phyloP scores from a whole-genome alignment of 2,113 vertebrate species.

The Pyxicephalus adspersus region DNA sequence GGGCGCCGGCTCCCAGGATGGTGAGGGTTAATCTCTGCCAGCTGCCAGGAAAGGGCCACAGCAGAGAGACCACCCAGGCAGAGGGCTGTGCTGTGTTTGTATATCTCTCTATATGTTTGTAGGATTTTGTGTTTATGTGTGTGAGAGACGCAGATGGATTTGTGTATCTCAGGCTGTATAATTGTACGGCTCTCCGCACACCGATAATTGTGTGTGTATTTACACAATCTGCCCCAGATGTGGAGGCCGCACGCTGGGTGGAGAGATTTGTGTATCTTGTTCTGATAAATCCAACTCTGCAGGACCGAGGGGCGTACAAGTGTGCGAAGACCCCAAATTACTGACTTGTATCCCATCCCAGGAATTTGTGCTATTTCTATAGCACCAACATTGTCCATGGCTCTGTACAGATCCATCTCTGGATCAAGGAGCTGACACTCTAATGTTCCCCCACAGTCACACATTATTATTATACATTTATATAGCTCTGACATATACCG shows the following conservation, averaged over 20 bases:
- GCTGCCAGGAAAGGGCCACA: constrained; percentile 20
- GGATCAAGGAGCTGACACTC: no score
- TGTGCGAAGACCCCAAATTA: no score
- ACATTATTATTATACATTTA: no score
- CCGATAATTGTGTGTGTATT: constrained; percentile 54
- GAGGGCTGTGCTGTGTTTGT: constrained; percentile 19
- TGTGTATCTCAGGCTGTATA: constrained; percentile 42
- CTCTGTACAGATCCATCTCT: no score
- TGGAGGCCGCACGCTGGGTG: constrained; percentile 41
- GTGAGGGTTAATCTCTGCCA: constrained; percentile 36
- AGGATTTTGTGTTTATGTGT: constrained; percentile 53
- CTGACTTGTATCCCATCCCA: no score
- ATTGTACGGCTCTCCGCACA: constrained; percentile 41
- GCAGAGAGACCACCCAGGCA: constrained; percentile 35
- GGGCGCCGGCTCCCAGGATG: background rate
- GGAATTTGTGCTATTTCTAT: no score
- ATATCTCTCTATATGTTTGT: constrained; percentile 30
- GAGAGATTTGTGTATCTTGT: constrained; percentile 45
- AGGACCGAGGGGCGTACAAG: no score
- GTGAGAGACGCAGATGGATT: constrained; percentile 44
- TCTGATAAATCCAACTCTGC: constrained; percentile 22
- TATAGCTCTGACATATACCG: no score
- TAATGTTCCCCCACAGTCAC: no score
- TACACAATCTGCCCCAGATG: constrained; percentile 51
- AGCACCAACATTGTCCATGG: no score